Conservation (phyloP, 2,113 vertebrate species). For the Archilochus colubris region DNA sequence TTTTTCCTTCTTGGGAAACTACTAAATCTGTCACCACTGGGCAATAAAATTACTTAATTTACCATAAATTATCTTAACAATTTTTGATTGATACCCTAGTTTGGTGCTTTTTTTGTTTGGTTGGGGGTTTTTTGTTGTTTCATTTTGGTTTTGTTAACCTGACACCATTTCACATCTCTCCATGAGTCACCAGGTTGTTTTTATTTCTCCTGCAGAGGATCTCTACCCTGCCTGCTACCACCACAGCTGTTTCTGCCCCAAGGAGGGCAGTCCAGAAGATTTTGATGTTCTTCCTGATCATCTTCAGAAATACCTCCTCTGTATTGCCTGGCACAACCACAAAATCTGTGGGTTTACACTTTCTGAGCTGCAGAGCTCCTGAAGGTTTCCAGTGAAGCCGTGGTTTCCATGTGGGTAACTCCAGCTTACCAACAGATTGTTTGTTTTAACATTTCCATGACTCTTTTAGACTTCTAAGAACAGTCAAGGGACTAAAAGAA, state of each 20-base stretch:
- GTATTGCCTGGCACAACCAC: background rate
- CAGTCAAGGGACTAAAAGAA: background rate
- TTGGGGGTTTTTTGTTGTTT: background rate
- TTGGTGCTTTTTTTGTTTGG: background rate
- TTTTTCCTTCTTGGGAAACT: background rate
- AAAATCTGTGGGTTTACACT: background rate
- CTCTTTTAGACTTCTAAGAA: background rate
- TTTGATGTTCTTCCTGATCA: background rate
- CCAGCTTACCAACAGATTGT: background rate
- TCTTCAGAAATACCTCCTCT: background rate
- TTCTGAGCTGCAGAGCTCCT: background rate
- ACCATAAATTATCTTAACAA: background rate
- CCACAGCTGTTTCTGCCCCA: background rate
- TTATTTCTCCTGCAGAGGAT: background rate
- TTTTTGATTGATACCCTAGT: background rate
- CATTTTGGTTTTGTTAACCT: background rate
- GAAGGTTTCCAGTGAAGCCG: background rate
- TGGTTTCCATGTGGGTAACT: rapidly evolving
- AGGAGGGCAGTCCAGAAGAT: background rate
- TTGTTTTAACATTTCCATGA: background rate
- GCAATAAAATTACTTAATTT: background rate
- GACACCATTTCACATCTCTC: background rate
- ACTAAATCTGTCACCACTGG: background rate
- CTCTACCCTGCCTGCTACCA: background rate
- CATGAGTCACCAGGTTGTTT: background rate